phyloP scores from a whole-genome alignment of 2,888 invertebrate species.

The Phengaris alcon region DNA sequence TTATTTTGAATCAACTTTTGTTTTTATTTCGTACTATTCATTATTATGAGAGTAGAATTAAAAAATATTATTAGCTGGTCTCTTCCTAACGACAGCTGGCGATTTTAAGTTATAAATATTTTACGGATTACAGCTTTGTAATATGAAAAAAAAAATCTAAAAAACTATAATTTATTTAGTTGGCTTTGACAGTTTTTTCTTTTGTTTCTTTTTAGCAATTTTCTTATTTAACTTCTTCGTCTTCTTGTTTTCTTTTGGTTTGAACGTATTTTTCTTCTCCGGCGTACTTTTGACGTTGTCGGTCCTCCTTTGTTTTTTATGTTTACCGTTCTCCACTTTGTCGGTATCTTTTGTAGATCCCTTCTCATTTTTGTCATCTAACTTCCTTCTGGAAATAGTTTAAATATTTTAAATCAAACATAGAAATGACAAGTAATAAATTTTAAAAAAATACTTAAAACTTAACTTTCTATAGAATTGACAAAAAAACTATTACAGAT shows the following conservation, averaged over 20 bases:
- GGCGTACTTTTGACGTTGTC: constrained; percentile 42
- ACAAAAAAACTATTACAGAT: too few species aligned
- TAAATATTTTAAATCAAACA: not conserved
- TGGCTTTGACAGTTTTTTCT: constrained; percentile 38
- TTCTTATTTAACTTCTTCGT: constrained; percentile 33
- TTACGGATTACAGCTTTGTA: constrained; percentile 31
- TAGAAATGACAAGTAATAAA: too few species aligned
- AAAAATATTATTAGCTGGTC: too few species aligned
- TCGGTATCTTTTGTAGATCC: constrained; percentile 44
- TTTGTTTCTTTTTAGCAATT: constrained; percentile 34
- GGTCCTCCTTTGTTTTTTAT: constrained; percentile 56
- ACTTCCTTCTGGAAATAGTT: constrained; percentile 54
- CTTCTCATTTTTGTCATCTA: constrained; percentile 48
- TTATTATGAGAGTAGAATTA: too few species aligned
- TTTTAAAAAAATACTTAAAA: too few species aligned
- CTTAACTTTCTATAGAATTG: too few species aligned
- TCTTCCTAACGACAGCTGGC: too few species aligned
- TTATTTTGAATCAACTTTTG: constrained; percentile 26
- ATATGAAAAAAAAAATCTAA: constrained; percentile 31
- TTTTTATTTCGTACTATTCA: not conserved
- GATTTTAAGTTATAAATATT: too few species aligned
- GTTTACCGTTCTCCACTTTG: constrained; percentile 49
- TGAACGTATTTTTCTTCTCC: constrained; percentile 34
- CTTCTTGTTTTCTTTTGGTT: constrained; percentile 40
- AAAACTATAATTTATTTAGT: constrained; percentile 32